Evolutionary conservation across 1,140 invertebrate species (phyloP).

Genomic region (Leptopilina boulardi): DNA sequence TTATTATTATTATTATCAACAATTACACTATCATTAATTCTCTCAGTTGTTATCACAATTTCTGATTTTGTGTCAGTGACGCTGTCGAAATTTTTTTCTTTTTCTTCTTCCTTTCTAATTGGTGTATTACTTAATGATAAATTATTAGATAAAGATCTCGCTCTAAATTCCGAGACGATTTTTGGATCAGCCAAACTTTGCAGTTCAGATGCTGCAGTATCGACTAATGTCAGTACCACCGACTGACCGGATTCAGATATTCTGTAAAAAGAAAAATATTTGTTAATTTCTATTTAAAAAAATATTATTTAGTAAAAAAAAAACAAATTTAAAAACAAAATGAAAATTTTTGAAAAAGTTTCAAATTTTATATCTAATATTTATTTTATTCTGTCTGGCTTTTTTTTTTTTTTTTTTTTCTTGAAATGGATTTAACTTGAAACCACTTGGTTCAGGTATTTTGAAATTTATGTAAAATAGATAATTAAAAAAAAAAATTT

Average conservation of each 20-base stretch:
- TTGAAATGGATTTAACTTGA: too few relatives aligned
- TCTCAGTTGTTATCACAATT: background rate
- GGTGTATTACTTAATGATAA: constrained; percentile 34
- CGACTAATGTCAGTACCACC: constrained; percentile 80
- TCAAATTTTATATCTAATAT: too few relatives aligned
- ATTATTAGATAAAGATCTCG: constrained; percentile 42
- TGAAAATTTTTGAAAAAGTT: too few relatives aligned
- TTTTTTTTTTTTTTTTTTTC: too few relatives aligned
- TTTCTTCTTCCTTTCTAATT: constrained; percentile 6
- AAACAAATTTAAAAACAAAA: too few relatives aligned
- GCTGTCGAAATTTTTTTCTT: background rate
- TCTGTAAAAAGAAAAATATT: constrained; percentile 73
- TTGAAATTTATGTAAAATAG: too few relatives aligned
- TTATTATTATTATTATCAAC: too few relatives aligned
- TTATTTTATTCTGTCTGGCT: too few relatives aligned
- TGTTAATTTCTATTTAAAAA: constrained; percentile 20
- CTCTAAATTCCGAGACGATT: constrained; percentile 45
- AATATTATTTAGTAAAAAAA: too few relatives aligned
- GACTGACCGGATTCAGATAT: constrained; percentile 81
- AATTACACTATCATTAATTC: background rate
- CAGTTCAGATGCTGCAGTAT: constrained; percentile 79
- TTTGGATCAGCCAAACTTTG: constrained; percentile 72
- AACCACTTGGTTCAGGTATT: too few relatives aligned
- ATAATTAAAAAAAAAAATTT: too few relatives aligned
- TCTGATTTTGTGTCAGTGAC: background rate